Evolutionary conservation across 2,797 vertebrate genomes (phyloP), one percentile per base, ranked within the genome.

Genomic region (Micrastur ruficollis): DNA sequence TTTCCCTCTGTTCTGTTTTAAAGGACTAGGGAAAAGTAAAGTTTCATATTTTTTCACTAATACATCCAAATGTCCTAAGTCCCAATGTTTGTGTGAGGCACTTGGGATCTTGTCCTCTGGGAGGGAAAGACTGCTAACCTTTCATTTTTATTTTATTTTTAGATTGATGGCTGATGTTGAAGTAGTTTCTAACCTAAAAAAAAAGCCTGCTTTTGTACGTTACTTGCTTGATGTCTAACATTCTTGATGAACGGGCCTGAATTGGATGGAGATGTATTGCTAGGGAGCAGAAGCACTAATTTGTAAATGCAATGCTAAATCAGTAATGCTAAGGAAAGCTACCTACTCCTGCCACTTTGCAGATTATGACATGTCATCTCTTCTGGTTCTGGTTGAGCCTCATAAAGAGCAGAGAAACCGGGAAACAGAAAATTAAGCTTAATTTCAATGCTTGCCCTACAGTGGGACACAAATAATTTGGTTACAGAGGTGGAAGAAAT

Each of bases 171-270:
- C 25, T 79, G 34, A 40, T 55, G 8, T 16, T 76, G 23, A 74
- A 78, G 15, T 47, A n/a, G 22, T 25, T 94, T 65, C 40, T 74
- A 52, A 82, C 34, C 31, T 34, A 36, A 44, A 89, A 44, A 86
- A 92, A 89, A 44, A 1, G 5, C 1, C 0, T 56, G 23, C 1
- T 63, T 86, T n/a, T 19, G 0, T 27, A 20, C 1, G 3, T 42
- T 74, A 21, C n/a, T 84, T 80, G 12, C 23, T 70, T 56, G 19
- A 13, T 70, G 22, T 52, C 20, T 80, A 42, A 38, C 31, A 56
- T 56, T 63, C 50, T 47, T 66, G 18, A 56, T 42, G 32, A 80
- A 73, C 36, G 79, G 20, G 74, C 62, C 23, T 72, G 73, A 87
- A 86, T 5, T 59, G 12, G 44, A 56, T 12, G 1, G 58, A 6